Conservation (phyloP, 1,140 invertebrate genomes). For the Sycobia sp. region DNA sequence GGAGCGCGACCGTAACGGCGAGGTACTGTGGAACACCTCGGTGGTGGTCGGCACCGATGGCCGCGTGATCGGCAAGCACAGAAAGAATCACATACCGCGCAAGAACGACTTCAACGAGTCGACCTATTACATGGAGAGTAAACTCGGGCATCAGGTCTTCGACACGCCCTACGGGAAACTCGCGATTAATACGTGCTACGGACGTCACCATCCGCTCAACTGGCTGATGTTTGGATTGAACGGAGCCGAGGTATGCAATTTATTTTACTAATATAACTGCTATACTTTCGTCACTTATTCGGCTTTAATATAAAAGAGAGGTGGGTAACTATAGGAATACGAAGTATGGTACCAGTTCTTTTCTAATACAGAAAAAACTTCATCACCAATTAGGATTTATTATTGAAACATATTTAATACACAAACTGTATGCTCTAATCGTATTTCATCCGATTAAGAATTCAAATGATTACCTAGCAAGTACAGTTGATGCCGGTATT, state of each 20-base stretch:
- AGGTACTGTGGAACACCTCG: slow-evolving; percentile 94
- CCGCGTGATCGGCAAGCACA: slow-evolving; percentile 87
- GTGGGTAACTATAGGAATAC: too few species aligned
- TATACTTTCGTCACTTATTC: too few species aligned
- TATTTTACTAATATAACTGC: too few species aligned
- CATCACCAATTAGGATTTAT: too few species aligned
- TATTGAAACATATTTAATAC: too few species aligned
- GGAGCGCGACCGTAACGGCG: slow-evolving; percentile 89
- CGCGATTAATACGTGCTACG: slow-evolving; percentile 97
- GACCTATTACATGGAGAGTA: slow-evolving; percentile 96
- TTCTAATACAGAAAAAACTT: too few species aligned
- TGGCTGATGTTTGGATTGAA: slow-evolving; percentile 97
- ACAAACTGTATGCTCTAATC: too few species aligned
- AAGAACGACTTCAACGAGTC: slow-evolving; percentile 99
- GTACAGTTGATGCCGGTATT: too few species aligned
- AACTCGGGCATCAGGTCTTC: slow-evolving; percentile 94
- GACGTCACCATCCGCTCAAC: slow-evolving; percentile 95
- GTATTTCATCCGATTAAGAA: too few species aligned
- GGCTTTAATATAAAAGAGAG: too few species aligned
- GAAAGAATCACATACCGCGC: slow-evolving; percentile 98
- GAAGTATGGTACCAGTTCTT: too few species aligned
- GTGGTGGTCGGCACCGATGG: slow-evolving; percentile 92
- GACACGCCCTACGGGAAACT: slow-evolving; percentile 85
- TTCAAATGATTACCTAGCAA: too few species aligned
- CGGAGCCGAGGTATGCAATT: slow-evolving; percentile 76